Evolutionary conservation across 2,113 vertebrate genomes (phyloP).

Genomic region (Alectura lathami): DNA sequence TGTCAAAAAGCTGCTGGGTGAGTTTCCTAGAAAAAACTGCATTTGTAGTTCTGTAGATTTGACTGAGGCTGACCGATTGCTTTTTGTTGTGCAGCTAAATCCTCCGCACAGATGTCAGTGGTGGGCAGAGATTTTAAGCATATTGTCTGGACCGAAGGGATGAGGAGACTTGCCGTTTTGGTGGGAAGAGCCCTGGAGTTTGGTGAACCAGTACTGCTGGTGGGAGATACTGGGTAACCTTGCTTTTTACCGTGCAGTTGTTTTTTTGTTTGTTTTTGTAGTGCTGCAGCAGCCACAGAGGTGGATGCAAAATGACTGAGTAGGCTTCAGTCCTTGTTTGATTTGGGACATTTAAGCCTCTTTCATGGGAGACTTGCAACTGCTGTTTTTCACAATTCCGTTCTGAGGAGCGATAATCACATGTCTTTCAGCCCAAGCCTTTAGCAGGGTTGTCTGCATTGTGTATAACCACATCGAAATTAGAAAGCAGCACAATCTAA

Average conservation of each 20-base stretch:
- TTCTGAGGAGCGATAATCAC: neutral
- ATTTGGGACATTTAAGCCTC: neutral
- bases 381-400: neutral
- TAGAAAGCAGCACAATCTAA: neutral
- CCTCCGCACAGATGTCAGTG: conserved; percentile 70
- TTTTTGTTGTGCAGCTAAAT: conserved; percentile 68
- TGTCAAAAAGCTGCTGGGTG: conserved; percentile 86
- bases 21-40: conserved; percentile 69
- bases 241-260: neutral
- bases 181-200: conserved; percentile 91
- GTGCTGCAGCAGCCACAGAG: neutral
- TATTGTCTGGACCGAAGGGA: conserved; percentile 89
- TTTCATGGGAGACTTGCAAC: neutral
- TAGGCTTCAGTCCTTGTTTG: neutral
- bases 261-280: neutral
- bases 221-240: conserved; percentile 94
- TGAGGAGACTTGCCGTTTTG: conserved; percentile 88
- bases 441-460: neutral
- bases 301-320: neutral
- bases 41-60: neutral
- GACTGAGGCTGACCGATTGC: neutral
- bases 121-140: conserved; percentile 87
- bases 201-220: conserved; percentile 91
- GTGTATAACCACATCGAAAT: neutral
- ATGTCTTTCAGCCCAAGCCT: neutral